Evolutionary conservation across 2,888 invertebrate genomes (phyloP), one percentile per base, ranked within the genome.

Genomic region (Tetheella fluctuosa): DNA sequence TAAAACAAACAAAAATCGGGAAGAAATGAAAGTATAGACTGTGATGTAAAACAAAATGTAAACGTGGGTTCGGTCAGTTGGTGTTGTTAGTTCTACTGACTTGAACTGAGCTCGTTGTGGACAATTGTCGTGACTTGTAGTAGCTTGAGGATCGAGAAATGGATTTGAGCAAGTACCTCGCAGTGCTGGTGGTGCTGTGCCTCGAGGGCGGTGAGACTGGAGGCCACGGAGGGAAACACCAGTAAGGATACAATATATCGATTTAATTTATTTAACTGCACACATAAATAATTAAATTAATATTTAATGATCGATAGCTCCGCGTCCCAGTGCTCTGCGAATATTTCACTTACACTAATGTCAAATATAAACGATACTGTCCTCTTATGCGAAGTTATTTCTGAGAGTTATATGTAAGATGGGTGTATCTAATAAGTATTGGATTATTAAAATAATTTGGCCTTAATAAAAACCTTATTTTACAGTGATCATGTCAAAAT

Each of bases 401-500:
- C 13, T 34, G 2, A 13, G 34, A 34, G 13, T 13, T 34, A 13
- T 25, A 25, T 25, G 25, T 25, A 25, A 6, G 25, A n/a, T n/a
- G n/a, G n/a, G n/a, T n/a, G 7, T 30, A 8, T 30, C 6, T 7
- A 28, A 28, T 28, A 28, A 28, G 28, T 28, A 28, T 28, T 28
- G 13, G 15, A 15, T 37, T 15, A 20, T 48, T 20, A 8, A 20
- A 20, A 20, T 48, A 48, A 20, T 42, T 42, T n/a, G 20, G 20
- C 48, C 2, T n/a, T 10, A 48, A 48, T 20, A 20, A 39, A n/a
- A 39, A 7, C 10, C 54, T 58, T 76, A 57, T 78, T 77, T 89
- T 90, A 61, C 90, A 95, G 95, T 73, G 89, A 94, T 58, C 94
- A 95, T 74, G 86, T 95, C 64, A 94, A 89, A 79, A 82, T 95